Base-by-base conservation (phyloP, 2,888 invertebrate genomes). In the Homarus gammarus region DNA sequence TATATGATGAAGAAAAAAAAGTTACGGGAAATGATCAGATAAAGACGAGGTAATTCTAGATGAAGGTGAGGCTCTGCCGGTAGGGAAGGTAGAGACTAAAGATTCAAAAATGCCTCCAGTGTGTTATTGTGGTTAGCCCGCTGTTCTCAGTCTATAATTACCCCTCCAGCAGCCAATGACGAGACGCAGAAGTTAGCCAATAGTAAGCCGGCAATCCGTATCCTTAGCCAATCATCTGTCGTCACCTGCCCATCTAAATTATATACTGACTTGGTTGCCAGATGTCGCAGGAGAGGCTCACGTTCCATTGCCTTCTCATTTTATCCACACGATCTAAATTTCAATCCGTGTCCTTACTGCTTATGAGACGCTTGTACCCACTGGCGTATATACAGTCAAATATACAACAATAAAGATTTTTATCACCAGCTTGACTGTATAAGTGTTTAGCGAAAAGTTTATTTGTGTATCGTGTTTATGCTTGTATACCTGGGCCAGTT, bases 151-250 rank as follows among this genome's bases (percentile, higher is more conserved):
- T 64, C 81, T 81, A 40, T 81, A 38, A 81, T 81, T 81, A 81
- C 61, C 64, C 56, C 64, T 31, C n/a, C 27, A 64, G 40, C 40
- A 15, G 22, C 81, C 81, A 81, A 81, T 81, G 40, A 40, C 38
- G 64, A 2, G 27, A 31, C 70, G 31, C 27, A 27, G 44, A n/a
- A 1, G 68, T 22, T 49, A 31, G 22, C 82, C 81, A 81, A 82
- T 82, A 31, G 49, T 31, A 44, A 70, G 61, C 68, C 33, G 44
- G 68, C 68, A 27, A 64, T 82, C 82, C 22, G 8, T 70, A 38
- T 68, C 49, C 31, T 49, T 40, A 33, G 44, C 82, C 82, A 82
- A 82, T 82, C 82, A 68, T 44, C 82, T 82, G 33, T 82, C 82
- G 44, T 82, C 82, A 82, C 82, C 61, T 38, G 70, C 82, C 70